Percentiles rank a stretch among this genome's conserved stretches.
Evolutionary conservation across 2,888 invertebrate genomes (phyloP).

Genomic region (Lasioglossum marginatum): DNA sequence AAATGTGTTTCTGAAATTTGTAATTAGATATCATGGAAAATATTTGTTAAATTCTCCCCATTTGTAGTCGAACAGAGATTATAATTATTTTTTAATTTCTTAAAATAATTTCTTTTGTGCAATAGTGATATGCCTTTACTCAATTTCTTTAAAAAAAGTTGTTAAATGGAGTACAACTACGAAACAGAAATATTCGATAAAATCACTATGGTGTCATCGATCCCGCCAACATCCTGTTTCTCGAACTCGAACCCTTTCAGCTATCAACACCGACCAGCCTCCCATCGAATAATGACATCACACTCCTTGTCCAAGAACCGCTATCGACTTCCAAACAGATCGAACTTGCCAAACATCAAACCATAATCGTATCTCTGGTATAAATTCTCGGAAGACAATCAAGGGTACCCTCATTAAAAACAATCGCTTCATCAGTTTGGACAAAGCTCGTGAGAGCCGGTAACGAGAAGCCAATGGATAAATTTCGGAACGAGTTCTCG

Average conservation of each 20-base stretch:
- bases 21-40: neutral
- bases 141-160: neutral
- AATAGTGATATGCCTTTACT: neutral
- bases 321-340: slow-evolving; percentile 35
- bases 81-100: neutral
- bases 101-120: neutral
- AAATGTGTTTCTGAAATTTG: no score
- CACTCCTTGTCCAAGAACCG: slow-evolving; percentile 36
- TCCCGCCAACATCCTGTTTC: neutral
- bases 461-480: neutral
- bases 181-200: neutral
- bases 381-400: slow-evolving; percentile 31
- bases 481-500: neutral
- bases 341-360: slow-evolving; percentile 22
- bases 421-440: slow-evolving; percentile 11
- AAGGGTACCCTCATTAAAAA: neutral
- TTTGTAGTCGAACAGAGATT: neutral
- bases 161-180: neutral
- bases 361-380: slow-evolving; percentile 32
- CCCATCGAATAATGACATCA: slow-evolving; percentile 30
- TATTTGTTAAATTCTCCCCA: neutral
- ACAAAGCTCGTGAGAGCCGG: neutral
- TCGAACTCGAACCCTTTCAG: neutral
- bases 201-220: neutral
- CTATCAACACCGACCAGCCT: neutral